A percentile compares a stretch with the other conserved stretches of the same genome.
Conservation (phyloP, 2,888 invertebrate species). For the Andrena chrysosceles region DNA sequence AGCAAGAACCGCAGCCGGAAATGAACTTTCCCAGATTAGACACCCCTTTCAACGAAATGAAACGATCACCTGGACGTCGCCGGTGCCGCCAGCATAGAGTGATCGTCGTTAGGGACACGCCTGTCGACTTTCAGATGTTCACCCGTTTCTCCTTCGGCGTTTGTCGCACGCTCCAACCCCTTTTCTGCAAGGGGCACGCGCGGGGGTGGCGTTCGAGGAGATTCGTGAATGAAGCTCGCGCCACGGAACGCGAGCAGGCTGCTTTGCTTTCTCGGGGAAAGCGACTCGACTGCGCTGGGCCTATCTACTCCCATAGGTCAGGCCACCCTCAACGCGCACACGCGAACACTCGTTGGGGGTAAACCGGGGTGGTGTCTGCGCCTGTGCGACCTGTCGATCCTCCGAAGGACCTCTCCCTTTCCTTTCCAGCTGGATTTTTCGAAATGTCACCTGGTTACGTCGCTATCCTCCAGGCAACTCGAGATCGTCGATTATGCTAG, state of each 20-base stretch:
- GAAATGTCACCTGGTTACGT: constrained; percentile 45
- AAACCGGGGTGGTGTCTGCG: constrained; percentile 56
- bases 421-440: constrained; percentile 35
- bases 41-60: constrained; percentile 1
- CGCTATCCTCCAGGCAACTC: constrained; percentile 9
- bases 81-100: constrained; percentile 21
- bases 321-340: constrained; percentile 49
- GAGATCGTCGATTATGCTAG: constrained; percentile 18
- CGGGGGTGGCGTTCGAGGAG: constrained; percentile 36
- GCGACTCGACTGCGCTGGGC: constrained; percentile 63
- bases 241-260: constrained; percentile 34
- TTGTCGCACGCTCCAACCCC: constrained; percentile 13
- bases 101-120: constrained; percentile 42
- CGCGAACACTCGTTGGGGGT: constrained; percentile 40
- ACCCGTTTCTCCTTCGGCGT: neutral
- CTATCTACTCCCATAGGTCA: constrained; percentile 64
- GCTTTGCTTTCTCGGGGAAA: constrained; percentile 60
- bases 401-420: constrained; percentile 60
- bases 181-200: constrained; percentile 3
- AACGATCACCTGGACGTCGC: constrained; percentile 3
- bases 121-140: neutral
- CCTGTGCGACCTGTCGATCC: constrained; percentile 60
- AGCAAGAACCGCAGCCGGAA: neutral
- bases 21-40: constrained; percentile 34
- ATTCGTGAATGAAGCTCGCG: constrained; percentile 72